Conservation (phyloP, 2,888 invertebrate genomes). For the Fissipunctia ypsillon region DNA sequence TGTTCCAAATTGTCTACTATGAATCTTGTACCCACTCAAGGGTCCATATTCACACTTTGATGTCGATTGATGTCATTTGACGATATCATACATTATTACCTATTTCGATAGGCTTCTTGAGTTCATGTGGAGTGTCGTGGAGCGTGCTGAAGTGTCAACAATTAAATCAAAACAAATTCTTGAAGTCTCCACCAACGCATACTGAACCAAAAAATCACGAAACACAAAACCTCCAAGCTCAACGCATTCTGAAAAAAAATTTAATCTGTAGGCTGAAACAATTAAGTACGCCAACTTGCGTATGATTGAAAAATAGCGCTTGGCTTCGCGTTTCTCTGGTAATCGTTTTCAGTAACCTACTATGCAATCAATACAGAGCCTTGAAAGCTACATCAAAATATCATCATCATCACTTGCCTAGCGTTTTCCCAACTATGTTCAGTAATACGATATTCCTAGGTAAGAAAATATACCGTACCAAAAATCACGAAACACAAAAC, state of each 20-base stretch:
- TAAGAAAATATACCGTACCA: background rate
- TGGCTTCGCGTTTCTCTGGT: slow-evolving; percentile 67
- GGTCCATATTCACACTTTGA: no score
- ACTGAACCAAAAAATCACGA: slow-evolving; percentile 17
- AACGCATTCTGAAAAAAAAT: slow-evolving; percentile 58
- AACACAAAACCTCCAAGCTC: slow-evolving; percentile 25
- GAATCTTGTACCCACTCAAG: no score
- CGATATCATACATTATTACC: no score
- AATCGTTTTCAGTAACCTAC: slow-evolving; percentile 69
- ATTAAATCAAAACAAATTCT: background rate
- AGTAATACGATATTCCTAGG: no score
- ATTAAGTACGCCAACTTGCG: slow-evolving; percentile 72
- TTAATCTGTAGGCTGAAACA: slow-evolving; percentile 67
- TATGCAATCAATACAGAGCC: background rate
- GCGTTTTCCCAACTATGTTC: no score
- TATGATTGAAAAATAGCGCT: slow-evolving; percentile 73
- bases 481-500: slow-evolving; percentile 23
- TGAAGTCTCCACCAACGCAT: background rate
- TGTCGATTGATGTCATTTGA: no score
- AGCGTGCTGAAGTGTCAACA: no score
- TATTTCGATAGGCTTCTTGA: no score
- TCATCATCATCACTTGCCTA: no score
- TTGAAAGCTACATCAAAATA: background rate
- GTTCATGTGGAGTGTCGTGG: no score
- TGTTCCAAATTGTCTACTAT: no score